Percentiles rank a stretch among this genome's conserved stretches.
Conservation (phyloP, 2,797 vertebrate genomes). For the Poecilia picta region DNA sequence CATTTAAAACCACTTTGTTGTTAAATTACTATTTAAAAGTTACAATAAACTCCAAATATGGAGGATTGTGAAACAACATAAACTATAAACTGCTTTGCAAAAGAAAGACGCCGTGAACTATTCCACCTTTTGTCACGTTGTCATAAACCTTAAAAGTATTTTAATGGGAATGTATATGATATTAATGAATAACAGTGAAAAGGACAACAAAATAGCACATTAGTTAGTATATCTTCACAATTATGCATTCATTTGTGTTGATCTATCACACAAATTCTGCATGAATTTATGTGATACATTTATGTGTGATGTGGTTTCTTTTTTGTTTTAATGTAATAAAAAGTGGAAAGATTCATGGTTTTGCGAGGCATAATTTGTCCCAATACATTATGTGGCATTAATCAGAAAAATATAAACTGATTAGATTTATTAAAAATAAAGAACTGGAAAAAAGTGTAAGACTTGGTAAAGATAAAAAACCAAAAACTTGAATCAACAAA, state of each 20-base stretch:
- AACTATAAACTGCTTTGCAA: not conserved
- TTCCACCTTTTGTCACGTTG: not conserved
- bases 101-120: not conserved
- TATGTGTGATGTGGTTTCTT: not conserved
- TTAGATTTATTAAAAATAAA: conserved; percentile 19
- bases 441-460: conserved; percentile 16
- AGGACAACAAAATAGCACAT: too few species aligned
- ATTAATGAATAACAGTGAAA: not conserved
- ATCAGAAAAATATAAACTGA: conserved; percentile 34
- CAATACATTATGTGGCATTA: conserved; percentile 27
- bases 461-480: not conserved
- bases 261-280: not conserved
- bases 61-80: not conserved
- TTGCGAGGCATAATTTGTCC: not conserved
- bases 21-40: not conserved
- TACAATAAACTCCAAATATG: not conserved
- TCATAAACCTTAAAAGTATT: not conserved
- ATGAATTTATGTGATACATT: too few species aligned
- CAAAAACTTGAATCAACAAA: not conserved
- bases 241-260: not conserved
- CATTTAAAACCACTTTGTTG: not conserved
- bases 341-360: not conserved
- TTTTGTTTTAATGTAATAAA: not conserved
- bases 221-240: not conserved
- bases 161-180: not conserved